A percentile compares a stretch with the other conserved stretches of the same genome.
These are phyloP conservation scores for Apostichopus parvimensis DNA, from an alignment of 35 echinoderm and acorn worm species.

Conservation along the genomic window DNA sequence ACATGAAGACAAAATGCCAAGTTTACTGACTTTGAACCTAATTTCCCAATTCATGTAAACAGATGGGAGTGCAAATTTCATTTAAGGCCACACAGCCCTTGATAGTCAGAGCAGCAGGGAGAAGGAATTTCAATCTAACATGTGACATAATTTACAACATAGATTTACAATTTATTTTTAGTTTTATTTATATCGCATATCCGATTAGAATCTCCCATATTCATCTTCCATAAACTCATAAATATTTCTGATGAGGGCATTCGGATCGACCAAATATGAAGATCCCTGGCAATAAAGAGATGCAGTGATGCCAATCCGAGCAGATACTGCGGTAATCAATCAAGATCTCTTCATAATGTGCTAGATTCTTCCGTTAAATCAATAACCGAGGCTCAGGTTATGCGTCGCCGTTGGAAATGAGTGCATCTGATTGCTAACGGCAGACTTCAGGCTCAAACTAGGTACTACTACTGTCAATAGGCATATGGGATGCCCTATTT, in stretches of 20 bases:
- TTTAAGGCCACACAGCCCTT: no score
- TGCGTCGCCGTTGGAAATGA: not conserved
- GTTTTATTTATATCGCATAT: no score
- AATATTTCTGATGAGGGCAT: not conserved
- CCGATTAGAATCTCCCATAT: no score
- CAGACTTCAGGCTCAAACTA: not conserved
- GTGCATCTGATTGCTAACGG: not conserved
- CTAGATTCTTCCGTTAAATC: not conserved
- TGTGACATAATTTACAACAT: not conserved
- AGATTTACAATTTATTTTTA: not conserved
- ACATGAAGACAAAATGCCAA: no score
- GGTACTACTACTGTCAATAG: not conserved
- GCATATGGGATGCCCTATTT: not conserved
- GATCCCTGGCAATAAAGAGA: not conserved
- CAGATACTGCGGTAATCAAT: not conserved
- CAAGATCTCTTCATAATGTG: not conserved
- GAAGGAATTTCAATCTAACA: not conserved
- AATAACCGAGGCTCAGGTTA: not conserved
- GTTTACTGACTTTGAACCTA: no score
- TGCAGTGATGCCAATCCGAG: not conserved
- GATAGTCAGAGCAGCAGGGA: no score
- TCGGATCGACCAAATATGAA: not conserved
- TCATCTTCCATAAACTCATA: not conserved
- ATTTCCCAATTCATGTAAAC: no score
- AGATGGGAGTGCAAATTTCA: no score